Evolutionary conservation across 2,113 vertebrate species (phyloP).

Genomic region (Plecturocebus donacophilus): DNA sequence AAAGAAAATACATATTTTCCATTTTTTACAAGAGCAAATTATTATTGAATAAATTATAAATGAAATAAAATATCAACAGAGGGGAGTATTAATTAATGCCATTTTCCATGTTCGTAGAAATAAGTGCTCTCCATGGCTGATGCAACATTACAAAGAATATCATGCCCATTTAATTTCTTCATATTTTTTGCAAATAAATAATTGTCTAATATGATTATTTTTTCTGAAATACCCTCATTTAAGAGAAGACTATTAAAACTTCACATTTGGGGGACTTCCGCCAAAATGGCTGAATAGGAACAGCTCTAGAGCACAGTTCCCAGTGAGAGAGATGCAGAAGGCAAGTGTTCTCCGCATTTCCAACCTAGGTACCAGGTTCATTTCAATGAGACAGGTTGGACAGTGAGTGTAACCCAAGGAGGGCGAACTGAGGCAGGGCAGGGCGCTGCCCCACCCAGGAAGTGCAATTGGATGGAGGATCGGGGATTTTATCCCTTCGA

Average conservation of each 20-base stretch:
- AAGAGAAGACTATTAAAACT: neutral
- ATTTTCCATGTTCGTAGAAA: neutral
- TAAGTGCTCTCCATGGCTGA: neutral
- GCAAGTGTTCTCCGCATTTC: too few relatives aligned
- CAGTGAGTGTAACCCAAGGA: too few relatives aligned
- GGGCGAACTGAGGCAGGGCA: too few relatives aligned
- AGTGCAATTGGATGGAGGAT: too few relatives aligned
- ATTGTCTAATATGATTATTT: neutral
- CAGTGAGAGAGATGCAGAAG: too few relatives aligned
- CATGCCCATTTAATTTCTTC: neutral
- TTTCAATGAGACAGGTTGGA: too few relatives aligned
- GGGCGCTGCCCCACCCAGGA: too few relatives aligned
- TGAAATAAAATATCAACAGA: neutral
- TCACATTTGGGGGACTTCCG: neutral
- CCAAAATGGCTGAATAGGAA: too few relatives aligned
- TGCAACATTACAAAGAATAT: neutral
- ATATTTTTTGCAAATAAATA: neutral
- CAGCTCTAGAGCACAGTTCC: too few relatives aligned
- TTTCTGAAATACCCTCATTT: neutral
- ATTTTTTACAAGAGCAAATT: slow-evolving; percentile 1
- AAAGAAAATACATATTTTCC: neutral
- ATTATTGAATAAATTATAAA: neutral
- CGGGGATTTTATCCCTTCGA: too few relatives aligned
- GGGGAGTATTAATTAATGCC: neutral
- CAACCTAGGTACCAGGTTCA: too few relatives aligned